Conservation (phyloP, 1,140 invertebrate genomes). For the Bemisia tabaci region DNA sequence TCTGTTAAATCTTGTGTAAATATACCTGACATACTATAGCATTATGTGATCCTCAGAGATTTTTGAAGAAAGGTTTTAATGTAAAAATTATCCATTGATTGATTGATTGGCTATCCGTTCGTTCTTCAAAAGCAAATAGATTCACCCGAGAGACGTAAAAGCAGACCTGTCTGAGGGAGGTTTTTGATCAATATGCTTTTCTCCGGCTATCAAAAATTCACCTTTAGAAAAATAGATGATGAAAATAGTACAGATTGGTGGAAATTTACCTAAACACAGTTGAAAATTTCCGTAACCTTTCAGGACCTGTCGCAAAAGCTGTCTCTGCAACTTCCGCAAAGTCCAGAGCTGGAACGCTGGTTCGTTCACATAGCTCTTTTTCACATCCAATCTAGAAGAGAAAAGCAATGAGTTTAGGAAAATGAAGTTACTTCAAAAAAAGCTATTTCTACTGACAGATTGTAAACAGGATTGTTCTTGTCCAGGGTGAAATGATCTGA, state of each 20-base stretch:
- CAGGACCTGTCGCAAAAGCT: constrained; percentile 56
- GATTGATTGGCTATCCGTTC: no score
- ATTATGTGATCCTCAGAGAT: no score
- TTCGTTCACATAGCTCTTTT: constrained; percentile 50
- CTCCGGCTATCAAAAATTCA: no score
- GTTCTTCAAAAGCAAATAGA: no score
- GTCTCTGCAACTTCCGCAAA: constrained; percentile 59
- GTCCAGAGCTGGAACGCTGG: constrained; percentile 45
- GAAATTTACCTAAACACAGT: constrained; percentile 41
- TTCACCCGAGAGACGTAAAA: no score
- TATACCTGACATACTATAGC: no score
- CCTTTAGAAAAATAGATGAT: no score
- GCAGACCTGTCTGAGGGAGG: no score
- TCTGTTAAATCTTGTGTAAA: no score
- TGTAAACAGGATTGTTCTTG: neutral
- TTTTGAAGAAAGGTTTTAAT: no score
- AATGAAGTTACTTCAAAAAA: neutral
- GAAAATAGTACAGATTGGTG: neutral
- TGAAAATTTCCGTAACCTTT: constrained; percentile 43
- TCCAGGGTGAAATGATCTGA: neutral
- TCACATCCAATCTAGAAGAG: constrained; percentile 39
- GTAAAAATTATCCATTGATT: no score
- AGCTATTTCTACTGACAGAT: neutral
- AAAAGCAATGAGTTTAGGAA: neutral
- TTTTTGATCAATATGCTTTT: no score